Base-by-base conservation (phyloP, 2,888 invertebrate species). In the Drosophila subsilvestris region DNA sequence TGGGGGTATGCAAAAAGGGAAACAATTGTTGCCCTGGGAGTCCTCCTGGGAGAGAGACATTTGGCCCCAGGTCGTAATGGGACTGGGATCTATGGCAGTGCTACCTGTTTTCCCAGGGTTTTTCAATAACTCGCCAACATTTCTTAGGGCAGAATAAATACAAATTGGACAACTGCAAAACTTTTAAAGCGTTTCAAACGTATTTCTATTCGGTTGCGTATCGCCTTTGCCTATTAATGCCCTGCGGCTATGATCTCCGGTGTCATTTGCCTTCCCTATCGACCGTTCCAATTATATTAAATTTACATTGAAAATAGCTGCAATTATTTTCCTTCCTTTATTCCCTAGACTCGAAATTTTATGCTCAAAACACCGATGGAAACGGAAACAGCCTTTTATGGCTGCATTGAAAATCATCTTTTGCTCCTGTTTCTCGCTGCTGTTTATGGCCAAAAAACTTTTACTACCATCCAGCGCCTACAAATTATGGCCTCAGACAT, bases 371-470 rank as follows among this genome's bases (percentile, higher is more conserved):
- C 37, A 48, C 8, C 57, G n/a, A 37, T 6, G 47, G 17, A 25
- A 50, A 43, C 10, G 37, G 57, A 27, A 57, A 25, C 32, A 57
- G n/a, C 17, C 62, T 77, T 78, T 74, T 70, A 80, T 68, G 44
- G 51, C 74, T n/a, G 59, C 68, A 62, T 49, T 55, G 58, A 51
- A 63, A 69, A 63, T 74, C 78, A 74, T 78, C 74, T 62, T 67
- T 55, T 61, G 42, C 65, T 12, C 18, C 4, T 12, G 17, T 12
- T 17, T 17, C 18, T 18, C n/a, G 58, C 42, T 49, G 42, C 18
- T 58, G 75, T 78, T 78, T 78, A 78, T 80, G 27, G 81, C 60
- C 68, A 37, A 37, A 62, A 78, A 78, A 78, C 68, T 78, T 78
- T 78, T 63, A 78, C 75, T 78, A 12, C 48, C 57, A 22, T 65